These are phyloP conservation scores for Egretta garzetta DNA, from an alignment of 2,113 vertebrate species.

Conservation along the genomic window DNA sequence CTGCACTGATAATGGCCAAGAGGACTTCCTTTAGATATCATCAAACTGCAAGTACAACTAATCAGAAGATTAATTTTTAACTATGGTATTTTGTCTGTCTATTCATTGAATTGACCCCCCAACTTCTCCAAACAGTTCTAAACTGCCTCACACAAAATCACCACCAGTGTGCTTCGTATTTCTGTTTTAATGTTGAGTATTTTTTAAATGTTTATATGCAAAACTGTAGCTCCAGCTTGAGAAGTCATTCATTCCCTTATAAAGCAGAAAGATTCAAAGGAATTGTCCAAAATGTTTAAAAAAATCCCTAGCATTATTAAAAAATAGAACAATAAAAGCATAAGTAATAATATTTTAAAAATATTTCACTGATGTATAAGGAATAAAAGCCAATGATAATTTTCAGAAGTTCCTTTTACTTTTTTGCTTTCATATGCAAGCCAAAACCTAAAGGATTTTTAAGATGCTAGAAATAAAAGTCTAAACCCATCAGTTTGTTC, in stretches of 20 bases:
- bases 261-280: background rate
- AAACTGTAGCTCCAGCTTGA: background rate
- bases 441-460: background rate
- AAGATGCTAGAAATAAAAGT: background rate
- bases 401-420: background rate
- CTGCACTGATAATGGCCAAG: background rate
- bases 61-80: background rate
- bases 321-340: background rate
- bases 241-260: background rate
- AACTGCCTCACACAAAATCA: background rate
- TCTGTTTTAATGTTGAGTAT: background rate
- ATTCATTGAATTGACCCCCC: background rate
- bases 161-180: background rate
- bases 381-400: background rate
- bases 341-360: background rate
- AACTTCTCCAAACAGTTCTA: background rate
- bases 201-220: background rate
- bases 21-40: background rate
- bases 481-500: background rate
- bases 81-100: background rate
- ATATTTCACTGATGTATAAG: background rate
- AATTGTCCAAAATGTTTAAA: rapidly evolving
- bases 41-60: background rate
- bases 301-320: background rate
- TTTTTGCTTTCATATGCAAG: background rate